Percentiles rank a stretch among this genome's conserved stretches.
phyloP scores from a whole-genome alignment of 2,797 vertebrate genomes.

The Coranthus polyacanthus region DNA sequence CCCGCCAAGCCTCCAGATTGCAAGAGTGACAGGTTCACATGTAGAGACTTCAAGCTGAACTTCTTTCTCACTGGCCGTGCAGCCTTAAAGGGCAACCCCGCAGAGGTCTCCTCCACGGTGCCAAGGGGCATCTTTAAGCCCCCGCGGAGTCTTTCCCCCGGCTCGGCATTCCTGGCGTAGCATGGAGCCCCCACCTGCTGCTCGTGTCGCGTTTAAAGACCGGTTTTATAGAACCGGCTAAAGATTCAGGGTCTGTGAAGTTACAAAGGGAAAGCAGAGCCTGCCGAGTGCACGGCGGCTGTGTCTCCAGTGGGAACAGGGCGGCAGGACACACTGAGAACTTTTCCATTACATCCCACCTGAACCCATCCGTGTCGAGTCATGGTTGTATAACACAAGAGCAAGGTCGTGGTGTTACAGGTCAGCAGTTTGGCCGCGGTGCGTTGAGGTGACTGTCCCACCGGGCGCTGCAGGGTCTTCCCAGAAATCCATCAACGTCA shows the following conservation, averaged over 20 bases:
- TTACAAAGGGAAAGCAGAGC: constrained; percentile 42
- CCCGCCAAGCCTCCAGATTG: constrained; percentile 40
- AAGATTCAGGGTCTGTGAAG: constrained; percentile 57
- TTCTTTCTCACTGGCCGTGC: constrained; percentile 69
- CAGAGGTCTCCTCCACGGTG: constrained; percentile 61
- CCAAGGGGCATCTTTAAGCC: constrained; percentile 74
- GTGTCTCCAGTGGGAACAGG: constrained; percentile 33
- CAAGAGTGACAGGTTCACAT: constrained; percentile 89
- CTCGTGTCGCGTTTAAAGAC: constrained; percentile 64
- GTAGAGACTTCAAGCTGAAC: constrained; percentile 80
- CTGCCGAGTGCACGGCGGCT: not conserved
- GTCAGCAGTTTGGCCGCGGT: constrained; percentile 33
- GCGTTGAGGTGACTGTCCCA: constrained; percentile 30
- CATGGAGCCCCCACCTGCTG: constrained; percentile 75
- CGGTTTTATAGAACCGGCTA: constrained; percentile 64
- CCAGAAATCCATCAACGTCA: constrained; percentile 63
- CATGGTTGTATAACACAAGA: constrained; percentile 51
- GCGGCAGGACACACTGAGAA: constrained; percentile 43
- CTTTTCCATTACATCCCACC: constrained; percentile 67
- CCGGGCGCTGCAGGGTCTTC: constrained; percentile 45
- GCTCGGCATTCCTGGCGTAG: constrained; percentile 66
- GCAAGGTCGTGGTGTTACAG: constrained; percentile 58
- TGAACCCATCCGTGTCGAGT: constrained; percentile 22
- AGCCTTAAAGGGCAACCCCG: constrained; percentile 76
- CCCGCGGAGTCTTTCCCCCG: constrained; percentile 46